Evolutionary conservation across 2,888 invertebrate species (phyloP).

Genomic region (Cynaeus angustus): DNA sequence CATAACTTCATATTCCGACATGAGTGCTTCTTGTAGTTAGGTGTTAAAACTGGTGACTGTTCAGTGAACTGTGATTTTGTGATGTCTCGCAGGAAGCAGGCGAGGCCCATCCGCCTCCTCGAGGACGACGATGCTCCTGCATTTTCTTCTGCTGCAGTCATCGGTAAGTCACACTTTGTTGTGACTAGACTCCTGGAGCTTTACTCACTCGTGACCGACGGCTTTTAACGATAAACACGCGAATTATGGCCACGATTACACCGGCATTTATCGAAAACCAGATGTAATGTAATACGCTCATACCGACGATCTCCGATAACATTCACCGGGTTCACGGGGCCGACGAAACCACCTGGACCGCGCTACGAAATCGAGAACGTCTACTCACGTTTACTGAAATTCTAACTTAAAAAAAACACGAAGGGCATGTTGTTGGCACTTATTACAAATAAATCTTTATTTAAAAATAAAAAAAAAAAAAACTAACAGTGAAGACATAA

Average conservation of each 20-base stretch:
- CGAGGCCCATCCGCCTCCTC: constrained; percentile 73
- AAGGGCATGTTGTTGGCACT: background rate
- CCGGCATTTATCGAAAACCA: constrained; percentile 64
- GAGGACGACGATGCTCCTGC: constrained; percentile 70
- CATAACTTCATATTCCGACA: constrained; percentile 58
- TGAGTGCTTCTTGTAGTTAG: constrained; percentile 57
- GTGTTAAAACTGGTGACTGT: constrained; percentile 56
- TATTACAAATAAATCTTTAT: no score
- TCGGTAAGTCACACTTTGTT: constrained; percentile 53
- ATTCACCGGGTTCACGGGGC: constrained; percentile 54
- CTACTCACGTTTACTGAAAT: no score
- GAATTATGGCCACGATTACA: constrained; percentile 63
- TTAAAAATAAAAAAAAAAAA: no score
- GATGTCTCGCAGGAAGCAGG: constrained; percentile 75
- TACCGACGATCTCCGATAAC: constrained; percentile 58
- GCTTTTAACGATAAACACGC: constrained; percentile 54
- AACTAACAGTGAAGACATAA: background rate
- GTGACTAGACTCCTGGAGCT: constrained; percentile 48
- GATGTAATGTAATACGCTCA: constrained; percentile 65
- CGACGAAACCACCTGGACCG: constrained; percentile 60
- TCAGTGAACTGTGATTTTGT: constrained; percentile 65
- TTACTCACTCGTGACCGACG: constrained; percentile 47
- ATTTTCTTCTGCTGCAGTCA: constrained; percentile 56
- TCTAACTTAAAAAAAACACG: background rate
- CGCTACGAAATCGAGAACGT: background rate